Base-by-base conservation (phyloP, 2,113 vertebrate genomes). In the Hippocampus abdominalis region DNA sequence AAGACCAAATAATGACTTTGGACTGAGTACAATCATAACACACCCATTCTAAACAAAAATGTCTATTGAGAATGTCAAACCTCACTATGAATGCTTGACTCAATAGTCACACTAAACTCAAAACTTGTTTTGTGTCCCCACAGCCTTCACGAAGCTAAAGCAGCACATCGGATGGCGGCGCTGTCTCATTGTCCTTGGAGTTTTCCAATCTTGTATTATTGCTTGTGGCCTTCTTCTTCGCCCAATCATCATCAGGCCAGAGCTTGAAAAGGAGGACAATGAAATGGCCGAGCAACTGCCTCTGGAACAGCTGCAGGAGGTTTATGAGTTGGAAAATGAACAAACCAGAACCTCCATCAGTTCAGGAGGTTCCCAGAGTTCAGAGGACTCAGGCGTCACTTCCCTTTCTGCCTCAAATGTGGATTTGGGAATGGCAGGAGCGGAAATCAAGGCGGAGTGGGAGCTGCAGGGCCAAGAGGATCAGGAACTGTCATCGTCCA, bases 351-450 rank as follows among this genome's bases (percentile, higher is more conserved):
- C 93, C 75, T 97, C 96, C 60, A 70, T 95, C 23, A 93, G 93
- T 72, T 98, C 96, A 0, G 78, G 23, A 1, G 51, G 16, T 1
- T 86, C 86, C 12, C 25, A 0, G 16, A 51, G 54, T 12, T 90
- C 89, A n/a, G 92, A 93, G 12, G 96, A 98, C 91, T 99, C 97
- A 0, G 97, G 97, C 62, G 94, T 98, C 6, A 95, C 96, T 79
- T 93, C 95, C 48, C 76, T 92, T 16, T 90, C 92, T 82, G 90
- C 93, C 82, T 97, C 95, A 68, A 91, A 92, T 1, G 86, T 81
- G 56, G 94, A 93, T 29, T 85, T 92, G 79, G 87, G 92, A 83
- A 78, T 81, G 32, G 68, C 54, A 20, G 83, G 59, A 5, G 40
- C 40, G 1, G 80, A 88, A 0, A 54, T 13, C 15, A 78, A 77